Percentiles rank a stretch among this genome's conserved stretches.
Evolutionary conservation across 64 coral and sea anemone genomes (phyloP).

Genomic region (Montipora capricornis): DNA sequence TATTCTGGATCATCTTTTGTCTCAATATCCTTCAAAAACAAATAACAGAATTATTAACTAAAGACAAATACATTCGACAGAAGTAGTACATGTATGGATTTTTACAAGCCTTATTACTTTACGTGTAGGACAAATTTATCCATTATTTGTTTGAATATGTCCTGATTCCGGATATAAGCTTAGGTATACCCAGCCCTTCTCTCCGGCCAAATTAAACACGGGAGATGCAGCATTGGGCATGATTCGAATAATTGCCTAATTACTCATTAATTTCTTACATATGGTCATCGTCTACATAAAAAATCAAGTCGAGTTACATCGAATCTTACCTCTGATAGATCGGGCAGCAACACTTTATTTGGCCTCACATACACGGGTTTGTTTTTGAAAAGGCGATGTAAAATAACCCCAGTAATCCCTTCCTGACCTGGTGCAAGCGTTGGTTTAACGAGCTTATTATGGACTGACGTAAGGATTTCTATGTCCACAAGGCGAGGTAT

Average conservation of each 20-base stretch:
- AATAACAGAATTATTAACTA: not conserved
- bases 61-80: too few relatives aligned
- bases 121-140: too few relatives aligned
- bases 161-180: too few relatives aligned
- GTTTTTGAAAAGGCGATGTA: constrained; percentile 58
- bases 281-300: too few relatives aligned
- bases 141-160: too few relatives aligned
- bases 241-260: not conserved
- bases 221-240: not conserved
- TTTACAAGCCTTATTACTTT: too few relatives aligned
- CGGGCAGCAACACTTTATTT: constrained; percentile 36
- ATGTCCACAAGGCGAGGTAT: constrained; percentile 15
- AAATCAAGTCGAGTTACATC: not conserved
- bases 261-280: too few relatives aligned
- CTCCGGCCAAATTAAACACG: too few relatives aligned
- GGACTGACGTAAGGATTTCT: constrained; percentile 25
- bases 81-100: too few relatives aligned
- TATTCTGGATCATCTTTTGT: not conserved
- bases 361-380: constrained; percentile 31
- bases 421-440: constrained; percentile 2
- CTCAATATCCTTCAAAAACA: not conserved
- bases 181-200: too few relatives aligned
- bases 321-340: constrained; percentile 27
- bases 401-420: constrained; percentile 13
- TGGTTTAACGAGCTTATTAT: not conserved